Evolutionary conservation across 1,140 invertebrate genomes (phyloP), one percentile per base, ranked within the genome.

Genomic region (Aphidius gifuensis): DNA sequence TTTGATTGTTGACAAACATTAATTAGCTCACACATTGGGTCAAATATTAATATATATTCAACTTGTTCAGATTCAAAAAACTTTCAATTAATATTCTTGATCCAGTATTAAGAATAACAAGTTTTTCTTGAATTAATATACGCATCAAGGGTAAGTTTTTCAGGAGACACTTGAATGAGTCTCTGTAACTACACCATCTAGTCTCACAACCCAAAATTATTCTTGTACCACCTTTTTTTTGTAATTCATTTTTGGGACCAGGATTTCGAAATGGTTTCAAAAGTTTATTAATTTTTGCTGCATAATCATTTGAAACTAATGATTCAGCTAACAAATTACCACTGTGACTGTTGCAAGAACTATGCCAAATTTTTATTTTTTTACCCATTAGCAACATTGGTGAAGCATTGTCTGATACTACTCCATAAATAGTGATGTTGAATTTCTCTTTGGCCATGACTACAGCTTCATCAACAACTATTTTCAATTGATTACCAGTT

Each of bases 261-360:
- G 44, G 21, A 23, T 47, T 40, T 44, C 50, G 50, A 11, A 53
- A 60, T 45, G 39, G 21, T 43, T 39, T n/a, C 42, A 51, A 45
- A 43, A 60, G 9, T 42, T n/a, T 50, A 40, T 60, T 60, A 42
- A 60, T 53, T 9, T 38, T 23, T 50, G 50, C 58, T 9, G 48
- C 50, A 50, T 51, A 60, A 11, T 6, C 11, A 38, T 38, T 40
- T 38, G 46, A 21, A 45, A 58, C 44, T 21, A 58, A 44, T 1
- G 43, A 44, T 51, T 67, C 64, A 8, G 55, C 54, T n/a, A 67
- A 43, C 9, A 67, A 53, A 60, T 64, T 67, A 3, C 50, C 66
- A 47, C 42, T 56, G 43, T 64, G 66, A n/a, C 60, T 62, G 49
- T 60, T 51, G 23, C 62, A 62, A 9, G 59, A 54, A 4, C 21